These are phyloP conservation scores for Parnassius mnemosyne DNA, from an alignment of 2,888 invertebrate species.

Conservation along the genomic window DNA sequence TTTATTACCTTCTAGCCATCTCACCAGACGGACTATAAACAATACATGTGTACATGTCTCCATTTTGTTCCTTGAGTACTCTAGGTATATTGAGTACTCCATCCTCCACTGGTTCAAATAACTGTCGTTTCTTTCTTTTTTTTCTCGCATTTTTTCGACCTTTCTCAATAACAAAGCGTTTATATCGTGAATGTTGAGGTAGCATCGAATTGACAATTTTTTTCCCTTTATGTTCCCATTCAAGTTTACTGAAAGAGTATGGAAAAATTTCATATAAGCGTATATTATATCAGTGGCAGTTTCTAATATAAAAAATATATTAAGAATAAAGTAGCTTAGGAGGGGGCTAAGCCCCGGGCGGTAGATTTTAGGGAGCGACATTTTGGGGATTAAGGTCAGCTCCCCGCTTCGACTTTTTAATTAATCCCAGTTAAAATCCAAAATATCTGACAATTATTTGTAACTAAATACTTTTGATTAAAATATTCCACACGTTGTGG, in stretches of 20 bases:
- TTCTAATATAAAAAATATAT: too few species aligned
- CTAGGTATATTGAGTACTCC: slow-evolving; percentile 82
- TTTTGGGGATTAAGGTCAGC: too few species aligned
- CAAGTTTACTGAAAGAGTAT: slow-evolving; percentile 53
- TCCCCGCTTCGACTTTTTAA: too few species aligned
- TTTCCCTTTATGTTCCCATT: slow-evolving; percentile 74
- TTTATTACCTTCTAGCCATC: slow-evolving; percentile 82
- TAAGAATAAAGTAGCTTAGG: too few species aligned
- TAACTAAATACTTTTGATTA: too few species aligned
- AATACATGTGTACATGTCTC: slow-evolving; percentile 90
- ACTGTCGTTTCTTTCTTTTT: slow-evolving; percentile 58
- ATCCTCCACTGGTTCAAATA: slow-evolving; percentile 64
- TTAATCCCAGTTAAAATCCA: too few species aligned
- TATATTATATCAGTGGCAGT: too few species aligned
- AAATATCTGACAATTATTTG: too few species aligned
- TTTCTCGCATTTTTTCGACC: slow-evolving; percentile 38
- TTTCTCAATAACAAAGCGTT: slow-evolving; percentile 42
- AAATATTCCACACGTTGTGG: too few species aligned
- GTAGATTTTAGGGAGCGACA: too few species aligned
- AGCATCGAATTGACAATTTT: slow-evolving; percentile 57
- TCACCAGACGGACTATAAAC: slow-evolving; percentile 88
- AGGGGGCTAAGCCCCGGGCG: too few species aligned
- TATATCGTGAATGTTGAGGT: slow-evolving; percentile 62
- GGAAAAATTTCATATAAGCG: too few species aligned
- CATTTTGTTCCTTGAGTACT: slow-evolving; percentile 83